phyloP scores from a whole-genome alignment of 2,113 vertebrate genomes.

The Pipra filicauda region DNA sequence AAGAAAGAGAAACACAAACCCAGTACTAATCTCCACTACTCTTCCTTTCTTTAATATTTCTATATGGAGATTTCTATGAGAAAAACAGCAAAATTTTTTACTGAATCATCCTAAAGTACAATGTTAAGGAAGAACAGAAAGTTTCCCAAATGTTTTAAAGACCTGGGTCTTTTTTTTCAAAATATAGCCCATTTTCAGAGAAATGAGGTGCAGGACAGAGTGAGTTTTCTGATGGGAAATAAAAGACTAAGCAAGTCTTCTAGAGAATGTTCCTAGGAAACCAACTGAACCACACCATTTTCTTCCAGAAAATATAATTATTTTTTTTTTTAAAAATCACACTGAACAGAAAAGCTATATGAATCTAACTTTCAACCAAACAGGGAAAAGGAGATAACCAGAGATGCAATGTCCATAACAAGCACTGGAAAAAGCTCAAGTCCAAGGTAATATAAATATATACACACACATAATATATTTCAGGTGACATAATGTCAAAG shows the following conservation, averaged over 20 bases:
- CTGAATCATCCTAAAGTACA: not conserved
- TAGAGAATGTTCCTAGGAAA: not conserved
- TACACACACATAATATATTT: not conserved
- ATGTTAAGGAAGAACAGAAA: not conserved
- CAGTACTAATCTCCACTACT: not conserved
- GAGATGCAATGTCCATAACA: not conserved
- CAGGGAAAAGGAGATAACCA: not conserved
- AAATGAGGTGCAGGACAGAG: not conserved
- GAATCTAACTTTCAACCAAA: not conserved
- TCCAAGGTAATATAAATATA: not conserved
- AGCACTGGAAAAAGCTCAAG: not conserved
- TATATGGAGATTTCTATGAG: not conserved
- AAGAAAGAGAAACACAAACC: not conserved
- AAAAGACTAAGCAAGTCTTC: not conserved
- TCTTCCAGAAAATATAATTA: not conserved
- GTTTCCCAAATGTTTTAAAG: not conserved
- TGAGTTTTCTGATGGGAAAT: not conserved
- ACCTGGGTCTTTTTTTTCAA: not conserved
- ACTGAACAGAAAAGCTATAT: not conserved
- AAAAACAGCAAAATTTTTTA: not conserved
- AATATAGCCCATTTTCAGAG: not conserved
- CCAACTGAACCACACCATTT: not conserved
- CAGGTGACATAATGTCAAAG: not conserved
- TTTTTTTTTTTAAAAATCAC: not conserved
- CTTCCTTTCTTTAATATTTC: not conserved